Conservation (phyloP, 2,797 vertebrate species). For the Threskiornis aethiopicus region DNA sequence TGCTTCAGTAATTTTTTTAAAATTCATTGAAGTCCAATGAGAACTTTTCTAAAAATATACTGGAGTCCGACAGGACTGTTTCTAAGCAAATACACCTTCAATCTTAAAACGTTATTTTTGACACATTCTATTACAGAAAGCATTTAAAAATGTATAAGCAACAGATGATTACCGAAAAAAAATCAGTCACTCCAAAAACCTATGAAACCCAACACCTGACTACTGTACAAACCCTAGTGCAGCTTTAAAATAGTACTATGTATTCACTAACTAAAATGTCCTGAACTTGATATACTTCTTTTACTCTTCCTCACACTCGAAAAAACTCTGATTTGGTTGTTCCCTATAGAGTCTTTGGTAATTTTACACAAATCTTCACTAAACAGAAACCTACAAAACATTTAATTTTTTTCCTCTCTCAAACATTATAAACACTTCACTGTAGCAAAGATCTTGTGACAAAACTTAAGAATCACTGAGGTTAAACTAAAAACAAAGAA, state of each 20-base stretch:
- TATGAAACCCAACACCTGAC: neutral
- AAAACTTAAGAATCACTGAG: neutral
- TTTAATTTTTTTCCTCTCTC: neutral
- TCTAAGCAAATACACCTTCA: neutral
- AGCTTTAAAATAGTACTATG: neutral
- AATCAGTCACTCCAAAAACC: neutral
- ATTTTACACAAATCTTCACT: neutral
- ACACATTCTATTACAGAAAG: neutral
- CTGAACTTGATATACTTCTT: neutral
- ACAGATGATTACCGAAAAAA: neutral
- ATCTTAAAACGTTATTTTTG: neutral
- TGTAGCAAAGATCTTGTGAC: neutral
- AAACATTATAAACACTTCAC: neutral
- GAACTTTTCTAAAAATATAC: neutral
- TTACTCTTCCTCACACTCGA: neutral
- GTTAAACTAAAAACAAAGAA: constrained; percentile 19
- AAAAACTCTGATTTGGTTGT: neutral
- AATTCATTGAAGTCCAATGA: neutral
- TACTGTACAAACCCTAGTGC: neutral
- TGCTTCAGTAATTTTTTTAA: neutral
- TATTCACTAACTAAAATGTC: neutral
- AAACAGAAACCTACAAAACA: neutral
- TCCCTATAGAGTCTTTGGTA: neutral
- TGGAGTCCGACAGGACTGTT: neutral
- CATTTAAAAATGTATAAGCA: neutral